Base-by-base conservation (phyloP, 2,797 vertebrate species). In the Tamandua tetradactyla region DNA sequence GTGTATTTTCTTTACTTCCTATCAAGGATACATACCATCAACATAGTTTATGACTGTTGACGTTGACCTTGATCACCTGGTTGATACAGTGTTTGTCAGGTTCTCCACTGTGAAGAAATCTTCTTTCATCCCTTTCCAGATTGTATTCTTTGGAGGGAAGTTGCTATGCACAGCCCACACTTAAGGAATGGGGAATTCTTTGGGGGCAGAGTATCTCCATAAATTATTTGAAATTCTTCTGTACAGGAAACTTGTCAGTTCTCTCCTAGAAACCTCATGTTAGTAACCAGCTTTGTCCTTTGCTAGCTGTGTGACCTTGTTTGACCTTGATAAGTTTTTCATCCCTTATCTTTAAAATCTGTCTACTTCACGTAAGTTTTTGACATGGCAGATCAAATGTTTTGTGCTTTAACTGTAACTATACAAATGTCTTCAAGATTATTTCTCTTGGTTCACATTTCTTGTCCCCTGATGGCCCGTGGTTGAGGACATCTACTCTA, bases 261-360 rank as follows among this genome's bases (percentile, higher is more conserved):
- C 66, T 62, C 3, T 27, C 15, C 25, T 7, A 23, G 71, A 76
- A 91, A 92, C 47, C 59, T 84, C 64, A 42, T 83, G 76, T 94
- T 68, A 82, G 72, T 76, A 87, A 92, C 66, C 62, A 93, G 25
- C 23, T 64, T 64, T 95, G 49, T 62, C 27, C 15, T 92, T 91
- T 44, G 15, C 17, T 62, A 81, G 40, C 20, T 35, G 4, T 18
- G 6, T 74, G 35, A 85, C 17, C 68, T 71, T 35, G 9, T 18
- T 88, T 93, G 79, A 35, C 27, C 57, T 82, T 61, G 52, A 80
- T 49, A 40, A 71, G 12, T 79, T 94, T 61, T 40, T 81, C 61
- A n/a, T 94, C 61, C 32, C 86, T 93, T 94, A 59, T 85, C 82
- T 92, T 95, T 86, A 71, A 79, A 95, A 42, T 94, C 59, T 93